These are phyloP conservation scores for Torymus auratus DNA, from an alignment of 2,888 invertebrate genomes.

Conservation along the genomic window DNA sequence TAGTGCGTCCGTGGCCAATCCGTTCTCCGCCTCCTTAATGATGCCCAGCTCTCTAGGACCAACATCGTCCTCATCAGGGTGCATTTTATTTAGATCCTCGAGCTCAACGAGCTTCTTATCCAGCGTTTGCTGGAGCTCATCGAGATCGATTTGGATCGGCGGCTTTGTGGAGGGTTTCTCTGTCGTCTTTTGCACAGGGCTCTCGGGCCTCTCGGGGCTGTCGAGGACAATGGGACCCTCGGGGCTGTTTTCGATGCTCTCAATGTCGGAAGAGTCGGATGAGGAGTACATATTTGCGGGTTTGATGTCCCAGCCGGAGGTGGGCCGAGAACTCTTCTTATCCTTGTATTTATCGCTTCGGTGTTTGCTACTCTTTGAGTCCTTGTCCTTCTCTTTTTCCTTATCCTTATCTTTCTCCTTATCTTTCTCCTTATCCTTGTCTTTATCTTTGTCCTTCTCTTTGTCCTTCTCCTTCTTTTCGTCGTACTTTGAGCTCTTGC, in stretches of 20 bases:
- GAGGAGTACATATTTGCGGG: conserved; percentile 35
- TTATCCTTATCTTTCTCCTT: conserved; percentile 37
- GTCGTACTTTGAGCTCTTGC: conserved; percentile 35
- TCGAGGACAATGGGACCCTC: conserved; percentile 6
- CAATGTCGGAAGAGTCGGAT: conserved; percentile 19
- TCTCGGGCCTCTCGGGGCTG: conserved; percentile 5
- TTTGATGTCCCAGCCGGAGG: conserved; percentile 56
- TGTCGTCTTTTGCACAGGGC: neutral
- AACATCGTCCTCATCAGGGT: conserved; percentile 38
- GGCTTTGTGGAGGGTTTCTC: conserved; percentile 2
- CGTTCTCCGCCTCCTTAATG: neutral
- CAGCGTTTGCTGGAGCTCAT: conserved; percentile 55
- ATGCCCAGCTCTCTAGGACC: neutral
- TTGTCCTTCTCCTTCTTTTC: conserved; percentile 39
- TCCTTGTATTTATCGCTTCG: conserved; percentile 23
- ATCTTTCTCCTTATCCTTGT: conserved; percentile 31
- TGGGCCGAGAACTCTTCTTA: neutral
- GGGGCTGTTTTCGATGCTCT: conserved; percentile 12
- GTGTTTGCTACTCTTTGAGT: conserved; percentile 13
- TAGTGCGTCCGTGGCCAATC: neutral
- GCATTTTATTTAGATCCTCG: conserved; percentile 50
- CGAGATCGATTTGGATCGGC: conserved; percentile 48
- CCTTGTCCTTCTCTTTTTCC: conserved; percentile 19
- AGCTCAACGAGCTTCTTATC: conserved; percentile 55
- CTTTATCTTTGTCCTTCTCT: conserved; percentile 25